Conservation (phyloP, 1,140 invertebrate species). For the Cydia pomonella region DNA sequence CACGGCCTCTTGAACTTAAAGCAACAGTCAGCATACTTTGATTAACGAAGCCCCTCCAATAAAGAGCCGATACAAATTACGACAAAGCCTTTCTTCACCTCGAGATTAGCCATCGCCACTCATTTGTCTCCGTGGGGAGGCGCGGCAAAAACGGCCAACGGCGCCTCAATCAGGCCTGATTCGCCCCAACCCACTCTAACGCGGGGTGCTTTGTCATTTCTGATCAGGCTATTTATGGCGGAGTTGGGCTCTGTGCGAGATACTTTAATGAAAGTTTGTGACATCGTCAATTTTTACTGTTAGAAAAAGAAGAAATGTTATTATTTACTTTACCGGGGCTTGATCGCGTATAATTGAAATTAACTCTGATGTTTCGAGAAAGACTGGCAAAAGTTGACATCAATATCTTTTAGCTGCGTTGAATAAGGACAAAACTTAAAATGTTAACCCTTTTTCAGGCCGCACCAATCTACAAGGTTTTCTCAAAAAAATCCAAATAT, state of each 20-base stretch:
- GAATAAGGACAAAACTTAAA: too few relatives aligned
- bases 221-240: not conserved
- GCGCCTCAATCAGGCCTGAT: conserved; percentile 15
- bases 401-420: too few relatives aligned
- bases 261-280: not conserved
- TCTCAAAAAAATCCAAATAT: too few relatives aligned
- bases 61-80: conserved; percentile 8
- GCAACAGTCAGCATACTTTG: conserved; percentile 11
- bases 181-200: not conserved
- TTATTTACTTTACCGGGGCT: too few relatives aligned
- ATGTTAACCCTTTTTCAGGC: too few relatives aligned
- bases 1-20: not conserved
- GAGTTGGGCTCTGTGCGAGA: not conserved
- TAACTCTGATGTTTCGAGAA: too few relatives aligned
- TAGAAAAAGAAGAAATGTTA: too few relatives aligned
- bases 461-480: too few relatives aligned
- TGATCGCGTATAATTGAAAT: too few relatives aligned
- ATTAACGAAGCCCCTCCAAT: conserved; percentile 7
- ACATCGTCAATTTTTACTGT: too few relatives aligned
- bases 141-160: conserved; percentile 24
- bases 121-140: conserved; percentile 24
- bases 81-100: conserved; percentile 3
- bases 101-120: conserved; percentile 16
- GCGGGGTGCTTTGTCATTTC: conserved; percentile 7
- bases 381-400: too few relatives aligned